These are phyloP conservation scores for Tipula lateralis DNA, from an alignment of 2,888 invertebrate genomes.

Conservation along the genomic window DNA sequence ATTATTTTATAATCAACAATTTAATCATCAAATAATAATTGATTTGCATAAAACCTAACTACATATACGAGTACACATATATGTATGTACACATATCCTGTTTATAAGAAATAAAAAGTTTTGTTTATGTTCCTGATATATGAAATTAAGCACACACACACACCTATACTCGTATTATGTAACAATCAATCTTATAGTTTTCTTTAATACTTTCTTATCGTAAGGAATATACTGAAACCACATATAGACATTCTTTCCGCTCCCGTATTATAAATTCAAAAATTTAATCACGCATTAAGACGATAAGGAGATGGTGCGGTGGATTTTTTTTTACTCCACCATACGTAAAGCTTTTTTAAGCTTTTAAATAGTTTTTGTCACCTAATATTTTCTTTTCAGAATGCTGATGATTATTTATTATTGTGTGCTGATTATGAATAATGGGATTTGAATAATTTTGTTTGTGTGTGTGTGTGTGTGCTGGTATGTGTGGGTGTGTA, in stretches of 20 bases:
- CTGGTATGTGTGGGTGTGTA: too few species aligned
- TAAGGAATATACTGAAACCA: background rate
- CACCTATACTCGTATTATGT: background rate
- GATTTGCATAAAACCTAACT: background rate
- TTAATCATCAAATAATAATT: conserved; percentile 24
- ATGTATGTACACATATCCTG: background rate
- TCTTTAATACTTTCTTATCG: background rate
- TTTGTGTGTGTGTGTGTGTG: background rate
- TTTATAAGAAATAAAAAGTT: background rate
- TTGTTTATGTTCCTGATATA: background rate
- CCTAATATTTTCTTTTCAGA: background rate
- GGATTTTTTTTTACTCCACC: background rate
- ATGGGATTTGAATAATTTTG: background rate
- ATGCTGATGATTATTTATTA: background rate
- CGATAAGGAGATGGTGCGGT: background rate
- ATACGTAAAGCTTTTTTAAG: background rate
- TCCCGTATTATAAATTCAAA: background rate
- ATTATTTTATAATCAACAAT: conserved; percentile 24
- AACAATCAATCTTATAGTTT: background rate
- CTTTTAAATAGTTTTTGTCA: conserved; percentile 11
- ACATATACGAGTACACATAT: background rate
- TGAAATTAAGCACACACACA: background rate
- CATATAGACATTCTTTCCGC: background rate
- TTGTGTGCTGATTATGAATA: background rate
- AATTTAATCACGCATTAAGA: conserved; percentile 9